Evolutionary conservation across 92 coral and sea anemone species (phyloP), one percentile per base, ranked within the genome.

Genomic region (Paragorgia papillata): DNA sequence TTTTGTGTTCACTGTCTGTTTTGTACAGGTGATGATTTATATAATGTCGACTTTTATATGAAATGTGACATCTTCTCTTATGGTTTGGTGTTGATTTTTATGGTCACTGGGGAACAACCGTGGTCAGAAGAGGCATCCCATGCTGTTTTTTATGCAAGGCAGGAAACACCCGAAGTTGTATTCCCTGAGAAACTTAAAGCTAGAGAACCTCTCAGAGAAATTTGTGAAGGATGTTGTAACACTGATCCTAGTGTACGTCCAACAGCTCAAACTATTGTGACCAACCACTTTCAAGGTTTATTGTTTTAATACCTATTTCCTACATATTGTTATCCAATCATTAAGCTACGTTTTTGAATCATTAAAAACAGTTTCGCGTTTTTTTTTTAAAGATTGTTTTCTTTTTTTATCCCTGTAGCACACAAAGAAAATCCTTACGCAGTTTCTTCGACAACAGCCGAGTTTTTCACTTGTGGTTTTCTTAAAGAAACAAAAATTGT

Each of bases 381-480:
- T 8, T 15, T 63, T 8, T 13, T 20, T 29, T 18, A 14, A 29
- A 5, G 17, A 29, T 27, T 29, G n/a, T n/a, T n/a, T n/a, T n/a
- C n/a, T n/a, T 7, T 1, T 4, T 25, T 27, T 56, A 27, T 19
- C 3, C 2, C 1, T 21, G 26, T 1, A 57, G 67, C 56, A 83
- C 87, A 85, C 58, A 88, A 87, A 51, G 56, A 48, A 18, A 95
- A 95, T 63, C 99, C 99, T 7, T 95, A 95, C 80, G 89, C 89
- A 28, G 82, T 89, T 34, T 91, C 89, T 30, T 84, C 89, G 39
- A 82, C 68, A 74, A 95, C 95, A 57, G 97, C 99, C 24, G 99
- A 91, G 56, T 95, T 89, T 74, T 95, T 95, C 32, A 82, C 95
- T 9, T 95, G 97, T 59, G 99, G 99, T 15, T 95, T 95, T 61